These are phyloP conservation scores for Boulengeromyrus knoepffleri DNA, from an alignment of 2,113 vertebrate genomes.

Conservation along the genomic window DNA sequence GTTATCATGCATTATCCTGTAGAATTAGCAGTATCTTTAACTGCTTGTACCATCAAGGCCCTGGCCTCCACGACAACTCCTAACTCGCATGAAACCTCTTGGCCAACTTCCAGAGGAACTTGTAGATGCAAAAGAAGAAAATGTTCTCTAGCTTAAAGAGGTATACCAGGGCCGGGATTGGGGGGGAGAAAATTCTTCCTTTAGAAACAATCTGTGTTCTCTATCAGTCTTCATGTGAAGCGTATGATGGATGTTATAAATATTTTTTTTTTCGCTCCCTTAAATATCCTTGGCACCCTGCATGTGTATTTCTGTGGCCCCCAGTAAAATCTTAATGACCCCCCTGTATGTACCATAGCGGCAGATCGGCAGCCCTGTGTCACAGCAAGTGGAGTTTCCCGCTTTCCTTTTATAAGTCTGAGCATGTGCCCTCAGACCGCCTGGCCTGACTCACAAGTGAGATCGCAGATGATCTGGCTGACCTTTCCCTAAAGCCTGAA, in stretches of 20 bases:
- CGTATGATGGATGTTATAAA: slow-evolving; percentile 6
- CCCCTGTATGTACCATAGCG: neutral
- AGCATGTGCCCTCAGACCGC: neutral
- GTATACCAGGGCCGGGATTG: neutral
- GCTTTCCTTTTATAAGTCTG: slow-evolving; percentile 17
- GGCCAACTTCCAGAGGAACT: neutral
- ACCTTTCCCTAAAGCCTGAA: neutral
- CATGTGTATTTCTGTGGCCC: slow-evolving; percentile 16
- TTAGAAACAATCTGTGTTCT: neutral
- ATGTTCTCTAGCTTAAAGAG: slow-evolving; percentile 6
- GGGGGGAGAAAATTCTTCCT: neutral
- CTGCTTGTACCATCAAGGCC: neutral
- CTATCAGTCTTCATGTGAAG: slow-evolving; percentile 10
- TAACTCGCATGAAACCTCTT: neutral
- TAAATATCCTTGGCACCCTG: slow-evolving; percentile 15
- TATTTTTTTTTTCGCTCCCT: neutral
- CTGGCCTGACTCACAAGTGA: neutral
- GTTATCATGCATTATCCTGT: neutral
- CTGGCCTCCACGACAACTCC: neutral
- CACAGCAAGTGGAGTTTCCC: neutral
- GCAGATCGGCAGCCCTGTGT: neutral
- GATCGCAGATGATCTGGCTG: slow-evolving; percentile 7
- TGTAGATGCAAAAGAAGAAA: neutral
- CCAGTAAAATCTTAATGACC: slow-evolving; percentile 18
- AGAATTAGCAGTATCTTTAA: neutral